Evolutionary conservation across 1,140 invertebrate genomes (phyloP).

Genomic region (Drosophila elegans): DNA sequence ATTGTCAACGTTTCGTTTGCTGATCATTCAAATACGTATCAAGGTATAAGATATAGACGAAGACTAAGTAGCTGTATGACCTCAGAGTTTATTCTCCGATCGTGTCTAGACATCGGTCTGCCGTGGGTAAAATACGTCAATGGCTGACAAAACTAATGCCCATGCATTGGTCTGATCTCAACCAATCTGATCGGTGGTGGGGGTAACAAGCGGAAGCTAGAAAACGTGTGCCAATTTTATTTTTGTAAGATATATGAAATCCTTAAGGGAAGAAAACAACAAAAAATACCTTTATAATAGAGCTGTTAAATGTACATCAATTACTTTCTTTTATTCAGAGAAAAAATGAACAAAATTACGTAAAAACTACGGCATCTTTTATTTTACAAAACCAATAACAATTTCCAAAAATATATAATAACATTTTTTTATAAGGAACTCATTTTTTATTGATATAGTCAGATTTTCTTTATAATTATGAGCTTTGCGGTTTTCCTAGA

Average conservation of each 20-base stretch:
- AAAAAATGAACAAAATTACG: too few species aligned
- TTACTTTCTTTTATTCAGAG: too few species aligned
- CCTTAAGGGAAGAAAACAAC: background rate
- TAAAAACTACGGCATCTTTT: too few species aligned
- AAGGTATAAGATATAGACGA: conserved; percentile 17
- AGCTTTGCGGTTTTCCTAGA: background rate
- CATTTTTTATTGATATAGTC: background rate
- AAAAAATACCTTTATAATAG: background rate
- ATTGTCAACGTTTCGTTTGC: conserved; percentile 35
- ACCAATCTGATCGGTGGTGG: conserved; percentile 18
- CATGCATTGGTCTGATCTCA: conserved; percentile 61
- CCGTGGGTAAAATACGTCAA: conserved; percentile 62
- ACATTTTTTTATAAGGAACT: too few species aligned
- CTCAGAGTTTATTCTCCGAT: conserved; percentile 62
- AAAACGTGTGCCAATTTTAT: conserved; percentile 46
- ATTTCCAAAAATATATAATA: too few species aligned
- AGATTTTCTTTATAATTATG: background rate
- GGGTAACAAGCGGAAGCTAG: conserved; percentile 11
- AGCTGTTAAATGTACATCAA: too few species aligned
- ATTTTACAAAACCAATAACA: too few species aligned
- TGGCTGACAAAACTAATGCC: conserved; percentile 52
- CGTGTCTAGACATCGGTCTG: conserved; percentile 76
- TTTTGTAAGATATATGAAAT: conserved; percentile 13
- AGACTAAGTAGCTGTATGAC: conserved; percentile 62
- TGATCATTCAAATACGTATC: conserved; percentile 12